These are phyloP conservation scores for Odiellus spinosus DNA, from an alignment of 2,888 invertebrate genomes.

Conservation along the genomic window DNA sequence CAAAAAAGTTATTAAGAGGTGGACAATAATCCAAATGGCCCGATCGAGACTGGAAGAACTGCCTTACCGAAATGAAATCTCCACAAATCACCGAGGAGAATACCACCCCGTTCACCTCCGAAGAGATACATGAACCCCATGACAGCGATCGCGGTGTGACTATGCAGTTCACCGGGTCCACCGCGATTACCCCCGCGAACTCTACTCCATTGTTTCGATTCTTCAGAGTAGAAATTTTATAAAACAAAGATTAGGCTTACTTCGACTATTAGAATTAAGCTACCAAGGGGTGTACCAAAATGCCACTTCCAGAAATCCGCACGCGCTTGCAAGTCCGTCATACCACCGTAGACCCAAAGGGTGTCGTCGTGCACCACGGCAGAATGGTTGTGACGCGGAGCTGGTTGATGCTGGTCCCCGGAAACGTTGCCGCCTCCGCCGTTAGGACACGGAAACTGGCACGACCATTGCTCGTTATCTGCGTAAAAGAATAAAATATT, in stretches of 20 bases:
- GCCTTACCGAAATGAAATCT: slow-evolving; percentile 59
- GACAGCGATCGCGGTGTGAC: slow-evolving; percentile 59
- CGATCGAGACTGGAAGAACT: no score
- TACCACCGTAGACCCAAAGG: slow-evolving; percentile 77
- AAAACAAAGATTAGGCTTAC: no score
- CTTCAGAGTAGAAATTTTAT: no score
- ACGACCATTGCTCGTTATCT: no score
- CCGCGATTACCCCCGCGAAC: slow-evolving; percentile 17
- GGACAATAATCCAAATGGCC: no score
- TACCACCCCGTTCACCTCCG: slow-evolving; percentile 57
- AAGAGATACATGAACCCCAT: slow-evolving; percentile 62
- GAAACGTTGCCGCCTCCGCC: slow-evolving; percentile 1
- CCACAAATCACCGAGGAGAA: slow-evolving; percentile 60
- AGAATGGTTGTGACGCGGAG: slow-evolving; percentile 67
- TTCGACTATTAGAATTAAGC: no score
- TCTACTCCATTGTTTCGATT: slow-evolving; percentile 20
- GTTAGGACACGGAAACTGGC: no score
- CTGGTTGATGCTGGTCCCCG: slow-evolving; percentile 31
- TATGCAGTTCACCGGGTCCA: slow-evolving; percentile 53
- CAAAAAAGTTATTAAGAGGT: no score
- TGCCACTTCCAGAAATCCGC: slow-evolving; percentile 66
- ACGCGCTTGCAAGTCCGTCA: slow-evolving; percentile 62
- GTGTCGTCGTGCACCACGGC: slow-evolving; percentile 57
- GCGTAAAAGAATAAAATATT: no score
- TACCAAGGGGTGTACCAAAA: slow-evolving; percentile 46